These are phyloP conservation scores for Chalcosyrphus nemorum DNA, from an alignment of 2,888 invertebrate species.

Conservation along the genomic window DNA sequence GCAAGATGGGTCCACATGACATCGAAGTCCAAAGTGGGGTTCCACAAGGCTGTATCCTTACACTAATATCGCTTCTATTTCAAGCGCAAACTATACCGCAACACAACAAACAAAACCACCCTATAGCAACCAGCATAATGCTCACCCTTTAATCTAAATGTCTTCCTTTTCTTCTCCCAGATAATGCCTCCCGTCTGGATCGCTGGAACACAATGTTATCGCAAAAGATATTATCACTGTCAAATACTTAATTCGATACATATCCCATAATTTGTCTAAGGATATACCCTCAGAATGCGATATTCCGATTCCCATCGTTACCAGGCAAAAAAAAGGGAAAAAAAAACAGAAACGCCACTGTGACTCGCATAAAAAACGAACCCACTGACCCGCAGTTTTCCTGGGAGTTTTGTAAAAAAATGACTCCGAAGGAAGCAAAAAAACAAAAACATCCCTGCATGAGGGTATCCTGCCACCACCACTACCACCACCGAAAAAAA, in stretches of 20 bases:
- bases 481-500: conserved; percentile 4
- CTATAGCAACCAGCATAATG: no score
- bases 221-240: conserved; percentile 12
- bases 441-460: conserved; percentile 7
- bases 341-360: background rate
- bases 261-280: conserved; percentile 1
- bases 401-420: conserved; percentile 22
- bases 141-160: background rate
- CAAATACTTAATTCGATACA: background rate
- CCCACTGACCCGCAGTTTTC: conserved; percentile 43
- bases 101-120: no score
- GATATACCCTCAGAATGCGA: conserved; percentile 19
- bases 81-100: no score
- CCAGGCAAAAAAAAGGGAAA: conserved; percentile 13
- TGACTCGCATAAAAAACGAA: background rate
- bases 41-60: no score
- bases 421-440: background rate
- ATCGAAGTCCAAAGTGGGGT: no score
- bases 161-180: background rate
- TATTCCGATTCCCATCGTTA: conserved; percentile 34
- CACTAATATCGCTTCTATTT: no score
- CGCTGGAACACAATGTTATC: background rate
- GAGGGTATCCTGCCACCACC: conserved; percentile 25
- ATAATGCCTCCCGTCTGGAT: background rate
- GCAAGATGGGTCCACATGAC: no score